Evolutionary conservation across 2,797 vertebrate genomes (phyloP), one percentile per base, ranked within the genome.

Genomic region (Meriones psammophilus): DNA sequence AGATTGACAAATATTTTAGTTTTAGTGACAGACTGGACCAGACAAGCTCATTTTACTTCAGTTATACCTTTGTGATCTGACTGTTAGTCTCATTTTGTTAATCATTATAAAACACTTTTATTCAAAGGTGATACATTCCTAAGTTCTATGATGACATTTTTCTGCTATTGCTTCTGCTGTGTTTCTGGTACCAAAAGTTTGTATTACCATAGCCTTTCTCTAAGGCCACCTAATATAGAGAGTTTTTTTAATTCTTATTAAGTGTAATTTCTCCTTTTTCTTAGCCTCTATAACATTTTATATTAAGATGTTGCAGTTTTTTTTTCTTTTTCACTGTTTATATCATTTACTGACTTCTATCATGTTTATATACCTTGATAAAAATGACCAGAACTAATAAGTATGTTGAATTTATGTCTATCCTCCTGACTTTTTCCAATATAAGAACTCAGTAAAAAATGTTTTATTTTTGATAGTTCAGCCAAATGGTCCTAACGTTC

Each of bases 391-490:
- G 71, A 92, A 33, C 33, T 88, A 71, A 66, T 92, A 95, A 94
- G 73, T 68, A 94, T 92, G 17, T 77, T 87, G 71, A 78, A 88
- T 90, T 86, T 9, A 56, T 85, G 89, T 50, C 50, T 69, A 12
- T 83, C 81, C 93, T 92, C 30, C 42, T 77, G 8, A 54, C 46
- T 50, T 36, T 46, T 58, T n/a, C 66, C 22, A 91, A 88, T 12
- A 58, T 14, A 68, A 89, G 36, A 94, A 91, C 62, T 91, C 78
- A 46, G 60, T 93, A 96, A 97, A 97, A 95, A 62, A 93, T 92
- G 18, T 93, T 97, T 97, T 95, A 97, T 78, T 91, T 30, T 76
- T 62, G 22, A 92, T 71, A 42, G 88, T 96, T 97, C 94, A 97
- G 81, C 73, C 86, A 92, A 94, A 89, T 95, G 88, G 33, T 73